These are phyloP conservation scores for Acanthoscelides obtectus DNA, from an alignment of 2,888 invertebrate species.

Conservation along the genomic window DNA sequence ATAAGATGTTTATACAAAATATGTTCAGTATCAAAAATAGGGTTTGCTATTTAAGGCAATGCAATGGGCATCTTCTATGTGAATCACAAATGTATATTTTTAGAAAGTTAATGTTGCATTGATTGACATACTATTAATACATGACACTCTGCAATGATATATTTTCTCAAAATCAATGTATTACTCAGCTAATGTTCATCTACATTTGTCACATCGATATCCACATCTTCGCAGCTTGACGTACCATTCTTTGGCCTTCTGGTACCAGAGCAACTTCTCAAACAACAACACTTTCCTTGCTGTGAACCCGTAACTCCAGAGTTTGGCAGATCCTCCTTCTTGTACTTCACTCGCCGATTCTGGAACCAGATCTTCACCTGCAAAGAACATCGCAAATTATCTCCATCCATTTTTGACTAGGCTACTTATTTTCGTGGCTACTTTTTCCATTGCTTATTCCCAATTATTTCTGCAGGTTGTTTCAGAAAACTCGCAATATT, in stretches of 20 bases:
- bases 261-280: background rate
- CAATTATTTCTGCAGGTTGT: too few species aligned
- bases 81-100: background rate
- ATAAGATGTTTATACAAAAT: background rate
- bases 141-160: too few species aligned
- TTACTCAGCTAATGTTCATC: slow-evolving; percentile 33
- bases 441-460: too few species aligned
- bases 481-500: too few species aligned
- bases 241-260: slow-evolving; percentile 44
- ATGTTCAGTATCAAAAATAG: slow-evolving; percentile 3
- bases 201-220: slow-evolving; percentile 43
- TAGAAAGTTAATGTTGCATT: slow-evolving; percentile 3
- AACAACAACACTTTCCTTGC: slow-evolving; percentile 41
- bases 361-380: slow-evolving; percentile 91
- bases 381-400: too few species aligned
- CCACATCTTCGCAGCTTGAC: slow-evolving; percentile 41
- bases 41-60: background rate
- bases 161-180: too few species aligned
- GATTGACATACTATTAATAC: too few species aligned
- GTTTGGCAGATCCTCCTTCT: slow-evolving; percentile 74
- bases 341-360: slow-evolving; percentile 87
- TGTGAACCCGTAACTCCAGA: slow-evolving; percentile 15
- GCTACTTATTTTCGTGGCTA: too few species aligned
- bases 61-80: background rate
- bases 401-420: too few species aligned